Percentiles rank a stretch among this genome's conserved stretches.
Conservation (phyloP, 2,113 vertebrate genomes). For the Budorcas taxicolor region DNA sequence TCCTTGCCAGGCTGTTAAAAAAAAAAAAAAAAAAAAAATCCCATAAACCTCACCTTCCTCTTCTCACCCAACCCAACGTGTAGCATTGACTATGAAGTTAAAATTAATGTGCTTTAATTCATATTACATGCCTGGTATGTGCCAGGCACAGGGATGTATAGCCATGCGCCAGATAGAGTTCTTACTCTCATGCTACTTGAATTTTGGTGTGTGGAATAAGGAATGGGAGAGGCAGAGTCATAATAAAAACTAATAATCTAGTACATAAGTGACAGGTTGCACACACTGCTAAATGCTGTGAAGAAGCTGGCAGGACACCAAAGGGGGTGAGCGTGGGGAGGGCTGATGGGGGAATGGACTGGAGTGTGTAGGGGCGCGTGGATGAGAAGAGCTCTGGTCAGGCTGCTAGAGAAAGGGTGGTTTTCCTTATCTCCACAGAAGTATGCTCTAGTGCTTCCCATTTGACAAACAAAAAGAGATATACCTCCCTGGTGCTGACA, state of each 20-base stretch:
- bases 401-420: background rate
- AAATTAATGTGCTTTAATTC: background rate
- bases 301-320: background rate
- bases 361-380: background rate
- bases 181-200: background rate
- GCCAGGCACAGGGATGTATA: no score
- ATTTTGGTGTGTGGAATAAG: background rate
- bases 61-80: background rate
- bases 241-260: background rate
- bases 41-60: background rate
- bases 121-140: background rate
- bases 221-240: background rate
- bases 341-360: background rate
- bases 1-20: background rate
- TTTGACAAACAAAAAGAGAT: background rate
- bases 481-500: background rate
- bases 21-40: background rate
- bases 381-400: background rate
- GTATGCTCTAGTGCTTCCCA: background rate
- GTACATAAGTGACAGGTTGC: background rate
- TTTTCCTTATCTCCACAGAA: background rate
- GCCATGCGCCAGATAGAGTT: background rate
- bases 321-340: background rate
- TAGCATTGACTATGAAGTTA: background rate
- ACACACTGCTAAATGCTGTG: background rate